Evolutionary conservation across 2,113 vertebrate genomes (phyloP).

Genomic region (Vulpes lagopus): DNA sequence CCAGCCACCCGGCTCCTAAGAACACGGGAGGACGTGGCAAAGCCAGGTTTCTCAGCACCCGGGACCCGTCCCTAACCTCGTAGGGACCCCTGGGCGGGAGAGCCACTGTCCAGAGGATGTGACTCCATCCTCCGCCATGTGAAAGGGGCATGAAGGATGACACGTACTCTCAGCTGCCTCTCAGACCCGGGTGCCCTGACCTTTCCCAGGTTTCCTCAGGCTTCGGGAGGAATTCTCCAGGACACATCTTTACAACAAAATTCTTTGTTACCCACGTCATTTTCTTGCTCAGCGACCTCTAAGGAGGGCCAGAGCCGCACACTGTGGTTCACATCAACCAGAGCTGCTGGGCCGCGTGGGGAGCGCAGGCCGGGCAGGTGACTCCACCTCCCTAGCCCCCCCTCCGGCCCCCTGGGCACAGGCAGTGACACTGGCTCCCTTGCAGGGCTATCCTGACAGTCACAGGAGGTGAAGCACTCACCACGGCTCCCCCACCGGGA

Average conservation of each 20-base stretch:
- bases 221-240: background rate
- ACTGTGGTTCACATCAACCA: fast-evolving
- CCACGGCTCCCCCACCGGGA: background rate
- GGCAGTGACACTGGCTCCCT: background rate
- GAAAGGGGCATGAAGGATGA: fast-evolving
- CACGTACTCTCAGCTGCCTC: background rate
- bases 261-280: background rate
- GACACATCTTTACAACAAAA: background rate
- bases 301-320: background rate
- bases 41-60: background rate
- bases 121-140: fast-evolving
- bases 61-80: background rate
- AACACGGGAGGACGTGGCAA: too few relatives aligned
- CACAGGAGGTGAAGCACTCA: background rate
- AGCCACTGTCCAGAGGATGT: background rate
- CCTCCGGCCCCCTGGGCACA: background rate
- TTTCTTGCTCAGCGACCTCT: background rate
- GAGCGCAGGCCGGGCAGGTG: fast-evolving
- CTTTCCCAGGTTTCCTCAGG: background rate
- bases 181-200: too few relatives aligned
- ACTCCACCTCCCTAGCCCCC: background rate
- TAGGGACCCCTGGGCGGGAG: fast-evolving
- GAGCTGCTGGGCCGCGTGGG: fast-evolving
- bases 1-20: background rate
- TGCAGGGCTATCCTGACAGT: fast-evolving